Evolutionary conservation across 2,888 invertebrate species (phyloP), one percentile per base, ranked within the genome.

Genomic region (Cinara cedri): DNA sequence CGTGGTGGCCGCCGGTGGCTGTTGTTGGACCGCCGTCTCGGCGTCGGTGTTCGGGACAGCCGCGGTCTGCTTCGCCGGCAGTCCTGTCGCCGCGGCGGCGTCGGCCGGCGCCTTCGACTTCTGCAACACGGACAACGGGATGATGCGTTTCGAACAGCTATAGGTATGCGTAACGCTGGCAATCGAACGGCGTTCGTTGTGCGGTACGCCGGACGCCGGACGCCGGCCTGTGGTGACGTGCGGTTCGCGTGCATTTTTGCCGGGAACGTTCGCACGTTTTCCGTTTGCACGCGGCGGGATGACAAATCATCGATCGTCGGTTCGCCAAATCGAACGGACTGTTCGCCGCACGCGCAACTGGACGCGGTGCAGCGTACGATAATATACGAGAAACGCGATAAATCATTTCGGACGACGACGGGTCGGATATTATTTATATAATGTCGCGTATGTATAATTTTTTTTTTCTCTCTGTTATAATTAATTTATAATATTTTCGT

Each of bases 81-180:
- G n/a, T n/a, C n/a, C n/a, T n/a, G n/a, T 21, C 55, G 66, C 70
- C 16, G 60, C n/a, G 19, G 19, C 34, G 51, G 66, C 24, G 24
- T n/a, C 24, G 14, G 16, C 24, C 44, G 54, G 34, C 62, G 63
- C n/a, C 16, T 44, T n/a, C 19, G 60, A 49, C 10, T 70, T 70
- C 78, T 78, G 78, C 57, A 78, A 78, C 78, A 78, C 68, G 57
- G 78, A 71, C 54, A 70, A 72, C 72, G 57, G 57, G 46, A 74
- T 34, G 55, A 34, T n/a, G 49, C 19, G 42, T 63, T 74, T 74
- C 63, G 74, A 63, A 62, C 62, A 34, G 49, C 34, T 34, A 6
- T 6, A 3, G 6, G n/a, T n/a, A n/a, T n/a, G n/a, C n/a, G n/a
- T n/a, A n/a, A 6, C 46, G 60, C 16, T 4, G 24, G 49, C 14